These are phyloP conservation scores for Adineta ricciae DNA, from an alignment of 2,888 invertebrate species.

Conservation along the genomic window DNA sequence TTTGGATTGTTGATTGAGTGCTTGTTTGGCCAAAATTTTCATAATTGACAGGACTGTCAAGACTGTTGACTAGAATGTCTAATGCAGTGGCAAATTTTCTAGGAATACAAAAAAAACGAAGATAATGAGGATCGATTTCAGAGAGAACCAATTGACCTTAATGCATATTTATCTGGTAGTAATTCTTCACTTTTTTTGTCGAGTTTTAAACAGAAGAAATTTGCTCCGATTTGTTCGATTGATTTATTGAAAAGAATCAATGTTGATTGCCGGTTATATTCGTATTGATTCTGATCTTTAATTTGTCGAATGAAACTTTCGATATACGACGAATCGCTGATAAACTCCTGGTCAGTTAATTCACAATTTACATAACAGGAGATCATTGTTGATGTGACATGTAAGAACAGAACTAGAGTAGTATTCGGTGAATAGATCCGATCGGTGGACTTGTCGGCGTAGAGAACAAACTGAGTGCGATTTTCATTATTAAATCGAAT, in stretches of 20 bases:
- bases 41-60: neutral
- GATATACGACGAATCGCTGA: neutral
- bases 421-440: neutral
- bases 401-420: neutral
- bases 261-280: neutral
- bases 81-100: neutral
- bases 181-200: slow-evolving; percentile 10
- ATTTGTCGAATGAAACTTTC: neutral
- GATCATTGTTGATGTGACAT: slow-evolving; percentile 14
- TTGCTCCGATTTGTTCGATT: neutral
- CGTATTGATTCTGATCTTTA: neutral
- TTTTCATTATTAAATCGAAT: neutral
- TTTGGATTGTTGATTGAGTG: neutral
- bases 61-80: neutral
- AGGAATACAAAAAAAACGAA: too few relatives aligned
- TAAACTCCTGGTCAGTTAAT: slow-evolving; percentile 9
- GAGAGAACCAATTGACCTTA: neutral
- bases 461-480: neutral
- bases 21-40: neutral
- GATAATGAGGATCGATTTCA: neutral
- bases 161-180: slow-evolving; percentile 11
- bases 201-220: slow-evolving; percentile 6
- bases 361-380: slow-evolving; percentile 13
- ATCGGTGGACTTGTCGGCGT: neutral
- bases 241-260: slow-evolving; percentile 10